These are phyloP conservation scores for Cairina moschata DNA, from an alignment of 2,113 vertebrate species.

Conservation along the genomic window DNA sequence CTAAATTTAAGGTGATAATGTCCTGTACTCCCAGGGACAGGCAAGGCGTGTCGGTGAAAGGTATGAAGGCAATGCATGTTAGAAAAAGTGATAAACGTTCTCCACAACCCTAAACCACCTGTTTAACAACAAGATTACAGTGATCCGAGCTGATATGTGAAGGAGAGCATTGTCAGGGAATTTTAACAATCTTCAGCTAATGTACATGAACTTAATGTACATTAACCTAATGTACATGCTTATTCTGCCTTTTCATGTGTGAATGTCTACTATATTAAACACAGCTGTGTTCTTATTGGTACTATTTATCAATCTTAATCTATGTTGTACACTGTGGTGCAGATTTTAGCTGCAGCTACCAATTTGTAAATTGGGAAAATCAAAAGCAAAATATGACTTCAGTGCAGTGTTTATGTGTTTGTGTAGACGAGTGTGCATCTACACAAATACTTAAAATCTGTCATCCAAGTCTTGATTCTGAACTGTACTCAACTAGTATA, in stretches of 20 bases:
- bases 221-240: background rate
- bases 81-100: background rate
- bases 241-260: background rate
- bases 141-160: background rate
- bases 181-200: background rate
- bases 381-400: background rate
- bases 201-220: background rate
- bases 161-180: background rate
- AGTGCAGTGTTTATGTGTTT: background rate
- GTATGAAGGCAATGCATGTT: rapidly evolving
- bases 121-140: background rate
- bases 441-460: background rate
- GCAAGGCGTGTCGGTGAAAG: background rate
- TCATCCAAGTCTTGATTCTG: background rate
- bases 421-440: background rate
- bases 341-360: background rate
- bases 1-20: background rate
- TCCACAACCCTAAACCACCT: background rate
- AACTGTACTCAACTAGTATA: background rate
- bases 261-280: background rate
- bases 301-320: background rate
- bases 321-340: background rate
- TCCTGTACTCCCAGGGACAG: background rate
- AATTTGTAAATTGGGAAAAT: background rate
- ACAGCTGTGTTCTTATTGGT: background rate